These are phyloP conservation scores for Struthio camelus DNA, from an alignment of 2,113 vertebrate genomes.

Conservation along the genomic window DNA sequence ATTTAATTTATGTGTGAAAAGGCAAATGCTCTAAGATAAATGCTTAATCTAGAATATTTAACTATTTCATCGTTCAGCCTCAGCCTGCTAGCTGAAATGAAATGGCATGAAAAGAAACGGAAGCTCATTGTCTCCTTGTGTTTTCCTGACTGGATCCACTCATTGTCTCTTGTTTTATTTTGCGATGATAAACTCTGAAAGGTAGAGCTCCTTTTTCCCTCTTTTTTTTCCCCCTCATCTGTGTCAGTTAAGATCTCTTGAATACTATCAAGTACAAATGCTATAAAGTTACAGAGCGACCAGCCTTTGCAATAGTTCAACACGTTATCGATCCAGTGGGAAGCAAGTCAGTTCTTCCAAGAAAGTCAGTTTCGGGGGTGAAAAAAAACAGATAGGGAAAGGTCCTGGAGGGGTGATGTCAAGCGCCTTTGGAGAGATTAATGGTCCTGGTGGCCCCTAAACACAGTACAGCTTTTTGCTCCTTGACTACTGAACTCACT, in stretches of 20 bases:
- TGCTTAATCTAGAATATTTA: slow-evolving; percentile 45
- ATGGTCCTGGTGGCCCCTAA: neutral
- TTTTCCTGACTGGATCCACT: neutral
- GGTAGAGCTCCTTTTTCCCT: neutral
- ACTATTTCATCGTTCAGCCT: slow-evolving; percentile 13
- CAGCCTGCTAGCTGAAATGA: neutral
- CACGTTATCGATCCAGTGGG: neutral
- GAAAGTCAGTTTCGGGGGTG: neutral
- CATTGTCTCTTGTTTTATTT: neutral
- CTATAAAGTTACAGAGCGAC: neutral
- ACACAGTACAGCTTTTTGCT: neutral
- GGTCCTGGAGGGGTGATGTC: neutral
- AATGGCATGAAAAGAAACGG: neutral
- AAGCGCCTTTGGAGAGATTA: neutral
- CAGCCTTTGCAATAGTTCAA: neutral
- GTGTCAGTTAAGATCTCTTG: neutral
- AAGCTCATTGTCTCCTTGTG: neutral
- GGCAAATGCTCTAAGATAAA: slow-evolving; percentile 12
- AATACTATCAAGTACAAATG: neutral
- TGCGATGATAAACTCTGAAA: neutral
- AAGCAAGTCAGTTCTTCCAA: neutral
- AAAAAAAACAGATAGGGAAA: neutral
- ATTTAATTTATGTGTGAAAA: slow-evolving; percentile 65
- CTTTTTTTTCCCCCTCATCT: neutral
- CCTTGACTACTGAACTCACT: neutral